These are phyloP conservation scores for Drosophila setosimentum DNA, from an alignment of 2,888 invertebrate species.

Conservation along the genomic window DNA sequence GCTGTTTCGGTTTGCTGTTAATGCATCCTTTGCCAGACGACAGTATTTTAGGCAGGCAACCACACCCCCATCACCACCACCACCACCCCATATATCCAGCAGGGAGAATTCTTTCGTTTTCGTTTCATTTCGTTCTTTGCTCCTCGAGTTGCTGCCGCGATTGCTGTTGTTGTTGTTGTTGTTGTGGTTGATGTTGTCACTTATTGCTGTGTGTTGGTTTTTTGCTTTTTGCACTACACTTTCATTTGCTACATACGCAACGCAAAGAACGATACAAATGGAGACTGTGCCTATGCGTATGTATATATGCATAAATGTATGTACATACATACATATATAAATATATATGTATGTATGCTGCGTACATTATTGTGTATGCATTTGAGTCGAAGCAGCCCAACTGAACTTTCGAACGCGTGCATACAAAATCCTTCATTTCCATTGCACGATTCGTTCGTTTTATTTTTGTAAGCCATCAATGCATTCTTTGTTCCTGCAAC, in stretches of 20 bases:
- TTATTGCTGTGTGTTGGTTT: slow-evolving; percentile 32
- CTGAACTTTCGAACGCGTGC: slow-evolving; percentile 24
- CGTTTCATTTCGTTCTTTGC: slow-evolving; percentile 19
- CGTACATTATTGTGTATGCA: slow-evolving; percentile 14
- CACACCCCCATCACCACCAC: slow-evolving; percentile 8
- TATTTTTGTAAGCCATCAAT: not conserved
- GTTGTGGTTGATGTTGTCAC: slow-evolving; percentile 28
- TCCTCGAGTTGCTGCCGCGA: slow-evolving; percentile 12
- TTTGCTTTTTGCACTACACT: slow-evolving; percentile 47
- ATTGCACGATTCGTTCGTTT: slow-evolving; percentile 6
- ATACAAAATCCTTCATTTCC: slow-evolving; percentile 5
- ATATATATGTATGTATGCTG: slow-evolving; percentile 3
- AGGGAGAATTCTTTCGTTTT: slow-evolving; percentile 40
- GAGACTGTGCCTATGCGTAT: slow-evolving; percentile 29
- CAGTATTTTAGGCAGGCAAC: slow-evolving; percentile 25
- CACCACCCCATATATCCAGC: slow-evolving; percentile 29
- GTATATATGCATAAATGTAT: not conserved
- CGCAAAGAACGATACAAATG: slow-evolving; percentile 30
- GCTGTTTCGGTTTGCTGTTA: slow-evolving; percentile 28
- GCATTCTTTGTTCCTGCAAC: not conserved
- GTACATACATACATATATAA: slow-evolving; percentile 4
- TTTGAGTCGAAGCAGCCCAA: slow-evolving; percentile 16
- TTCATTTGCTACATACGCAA: slow-evolving; percentile 38
- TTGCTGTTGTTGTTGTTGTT: slow-evolving; percentile 22
- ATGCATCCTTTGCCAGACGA: slow-evolving; percentile 52